Base-by-base conservation (phyloP, 2,888 invertebrate species). In the Pogonocherus hispidulus region DNA sequence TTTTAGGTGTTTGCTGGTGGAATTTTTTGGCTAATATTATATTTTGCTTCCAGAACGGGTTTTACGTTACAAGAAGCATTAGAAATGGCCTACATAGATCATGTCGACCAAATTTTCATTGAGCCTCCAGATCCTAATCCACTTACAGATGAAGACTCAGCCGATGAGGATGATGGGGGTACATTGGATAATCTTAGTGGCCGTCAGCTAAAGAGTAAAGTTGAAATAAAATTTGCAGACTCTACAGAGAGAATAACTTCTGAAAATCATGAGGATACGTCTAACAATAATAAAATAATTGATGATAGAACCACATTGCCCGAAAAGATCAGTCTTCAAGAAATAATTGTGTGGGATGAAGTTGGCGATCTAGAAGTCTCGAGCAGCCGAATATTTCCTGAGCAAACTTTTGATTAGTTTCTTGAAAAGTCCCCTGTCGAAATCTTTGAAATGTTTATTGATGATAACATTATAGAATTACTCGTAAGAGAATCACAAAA, bases 101-200 rank as follows among this genome's bases (percentile, higher is more conserved):
- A n/a, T n/a, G 18, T 18, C 19, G 47, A 47, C 18, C 16, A 47
- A 47, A 47, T 47, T 47, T 47, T 47, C 47, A 47, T 47, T 47
- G 47, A 47, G 47, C 47, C 47, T 47, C 47, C 47, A 14, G 47
- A 47, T 47, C 47, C 47, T 47, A 47, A 47, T 18, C 14, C 47
- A 14, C 47, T 47, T 47, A 47, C 47, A 8, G 47, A 47, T 47
- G 9, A 14, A 47, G 18, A 47, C 16, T 47, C 47, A 16, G 16
- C 51, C 23, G 51, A 51, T 51, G 51, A 51, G 20, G 51, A 20
- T 11, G 51, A 51, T 51, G 51, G 51, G 51, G 51, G 51, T 51
- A 22, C 23, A 20, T 51, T 51, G 20, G 51, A 51, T 51, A 51
- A 51, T 51, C 51, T 51, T 51, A 51, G 51, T 51, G 51, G 51